Evolutionary conservation across 64 coral and sea anemone genomes (phyloP).

Genomic region (Pocillopora damicornis): DNA sequence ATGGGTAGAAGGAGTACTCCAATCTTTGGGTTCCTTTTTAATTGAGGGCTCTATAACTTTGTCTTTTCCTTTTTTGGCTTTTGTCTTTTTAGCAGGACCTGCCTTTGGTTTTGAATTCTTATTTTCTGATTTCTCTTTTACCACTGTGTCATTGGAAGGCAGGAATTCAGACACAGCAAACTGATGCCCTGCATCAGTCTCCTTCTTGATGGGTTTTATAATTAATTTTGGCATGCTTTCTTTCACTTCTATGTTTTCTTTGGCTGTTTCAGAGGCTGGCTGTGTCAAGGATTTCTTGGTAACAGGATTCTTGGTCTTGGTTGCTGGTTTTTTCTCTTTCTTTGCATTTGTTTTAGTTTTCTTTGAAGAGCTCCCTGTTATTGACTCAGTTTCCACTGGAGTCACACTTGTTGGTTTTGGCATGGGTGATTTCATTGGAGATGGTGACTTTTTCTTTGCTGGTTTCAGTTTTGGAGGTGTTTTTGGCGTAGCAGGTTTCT

Average conservation of each 20-base stretch:
- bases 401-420: constrained; percentile 19
- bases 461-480: background rate
- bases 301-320: constrained; percentile 1
- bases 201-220: constrained; percentile 79
- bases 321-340: constrained; percentile 49
- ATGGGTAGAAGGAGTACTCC: background rate
- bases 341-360: constrained; percentile 48
- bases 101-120: constrained; percentile 31
- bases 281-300: constrained; percentile 55
- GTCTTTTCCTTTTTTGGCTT: constrained; percentile 8
- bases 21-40: constrained; percentile 1
- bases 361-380: background rate
- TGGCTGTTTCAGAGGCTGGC: background rate
- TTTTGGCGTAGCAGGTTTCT: background rate
- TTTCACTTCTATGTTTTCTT: constrained; percentile 15
- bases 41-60: constrained; percentile 2
- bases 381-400: background rate
- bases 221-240: constrained; percentile 81
- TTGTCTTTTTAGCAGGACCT: background rate
- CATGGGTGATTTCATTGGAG: constrained; percentile 5
- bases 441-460: constrained; percentile 40
- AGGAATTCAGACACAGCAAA: constrained; percentile 66
- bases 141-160: background rate
- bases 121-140: constrained; percentile 3
- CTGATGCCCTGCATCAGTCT: constrained; percentile 39